Base-by-base conservation (phyloP, 2,888 invertebrate genomes). In the Lydus trimaculatus region DNA sequence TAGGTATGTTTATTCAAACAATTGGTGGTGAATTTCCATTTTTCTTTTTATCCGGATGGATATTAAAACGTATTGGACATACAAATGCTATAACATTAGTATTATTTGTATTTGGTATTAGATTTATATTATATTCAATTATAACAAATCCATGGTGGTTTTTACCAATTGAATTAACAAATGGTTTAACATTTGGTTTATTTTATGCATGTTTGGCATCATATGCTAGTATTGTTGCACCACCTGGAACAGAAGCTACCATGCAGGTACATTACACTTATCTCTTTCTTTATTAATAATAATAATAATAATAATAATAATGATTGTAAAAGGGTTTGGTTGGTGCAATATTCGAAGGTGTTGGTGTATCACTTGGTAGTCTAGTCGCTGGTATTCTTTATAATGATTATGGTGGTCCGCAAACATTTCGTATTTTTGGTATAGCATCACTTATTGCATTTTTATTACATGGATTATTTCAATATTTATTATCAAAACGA, bases 201-300 rank as follows among this genome's bases (percentile, higher is more conserved):
- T 94, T 94, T 79, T 96, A 94, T 83, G 91, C 95, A 0, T 92
- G 94, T 11, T 94, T 96, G 94, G 91, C 95, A 20, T 94, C 95
- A 0, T 96, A 95, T 84, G 95, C 95, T 0, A 94, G 91, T 80
- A 90, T 92, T 71, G 90, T 94, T 0, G 92, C 96, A 1, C 94
- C 95, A 1, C 89, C 92, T 0, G 96, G 95, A 11, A 94, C 94
- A 0, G 94, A 94, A 84, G 94, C 95, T 0, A 96, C 96, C 15
- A 91, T 96, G 79, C 95, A 95, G 89, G 92, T 92, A 84, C 80
- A 73, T 17, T 43, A 17, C 17, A 43, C 11, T 43, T 17, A 8
- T 43, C 2, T n/a, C 7, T 8, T 6, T 25, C 5, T 0, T 13
- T 11, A 17, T 8, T 8, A 15, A 43, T 25, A 17, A 17, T 48